Evolutionary conservation across 2,888 invertebrate genomes (phyloP), one percentile per base, ranked within the genome.

Genomic region (Orthonevra nobilis): DNA sequence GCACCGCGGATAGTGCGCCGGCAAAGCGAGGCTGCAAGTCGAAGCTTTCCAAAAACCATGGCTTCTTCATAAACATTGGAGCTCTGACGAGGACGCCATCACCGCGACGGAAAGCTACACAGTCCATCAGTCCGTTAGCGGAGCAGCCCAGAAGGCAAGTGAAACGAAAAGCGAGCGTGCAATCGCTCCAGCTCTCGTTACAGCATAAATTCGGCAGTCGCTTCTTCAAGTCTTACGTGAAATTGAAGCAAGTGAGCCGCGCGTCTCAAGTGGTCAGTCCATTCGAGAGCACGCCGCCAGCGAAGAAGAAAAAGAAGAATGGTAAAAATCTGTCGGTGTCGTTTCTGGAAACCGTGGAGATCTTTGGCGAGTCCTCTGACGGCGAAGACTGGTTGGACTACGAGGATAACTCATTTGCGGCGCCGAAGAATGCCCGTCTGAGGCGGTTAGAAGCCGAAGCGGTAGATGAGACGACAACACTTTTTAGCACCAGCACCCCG

Each of bases 371-470:
- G 17, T 81, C 81, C 0, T 81, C 82, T 2, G 69, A 70, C 3
- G 81, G 81, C 1, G 81, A 73, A 1, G 72, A 72, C 7, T 77
- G 52, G 42, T 10, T 44, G n/a, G 70, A 70, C 1, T 19, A 2
- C 36, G 75, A 77, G 1, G 70, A 77, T 2, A 20, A 9, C 2
- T 20, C 70, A 0, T 34, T 30, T 17, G 40, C 26, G 1, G 12
- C 42, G 4, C 10, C 9, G 0, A 58, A 48, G 9, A 28, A 17
- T 4, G 58, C 77, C 6, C 83, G 82, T 12, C 81, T 82, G 6
- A 84, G 82, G 60, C 83, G 81, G 19, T 69, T 83, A 0, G 83
- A 84, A 56, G 83, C 83, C 28, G 81, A 75, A 60, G 82, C 81
- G 1, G 79, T 82, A 6, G 83, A 83, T 17, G 83, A 82, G 17